A percentile compares a stretch with the other conserved stretches of the same genome.
These are phyloP conservation scores for Timandra comae DNA, from an alignment of 2,888 invertebrate genomes.

Conservation along the genomic window DNA sequence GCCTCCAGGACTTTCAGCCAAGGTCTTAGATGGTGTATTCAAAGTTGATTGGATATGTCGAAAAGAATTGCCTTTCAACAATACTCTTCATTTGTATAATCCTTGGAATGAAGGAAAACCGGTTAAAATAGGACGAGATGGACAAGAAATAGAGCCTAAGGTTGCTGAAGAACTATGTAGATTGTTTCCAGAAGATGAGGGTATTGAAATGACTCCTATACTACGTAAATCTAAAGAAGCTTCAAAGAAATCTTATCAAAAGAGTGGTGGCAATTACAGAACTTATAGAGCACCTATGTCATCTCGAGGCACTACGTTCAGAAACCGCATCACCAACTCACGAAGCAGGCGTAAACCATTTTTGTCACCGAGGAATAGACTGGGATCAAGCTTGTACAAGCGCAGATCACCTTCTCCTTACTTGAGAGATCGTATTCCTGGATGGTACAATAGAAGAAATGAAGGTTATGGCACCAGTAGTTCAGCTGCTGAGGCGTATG, in stretches of 20 bases:
- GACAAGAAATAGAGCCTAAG: constrained; percentile 97
- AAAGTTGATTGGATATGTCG: constrained; percentile 98
- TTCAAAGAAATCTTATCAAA: constrained; percentile 78
- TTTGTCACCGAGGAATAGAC: constrained; percentile 79
- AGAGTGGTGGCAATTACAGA: constrained; percentile 71
- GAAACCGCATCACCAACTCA: constrained; percentile 69
- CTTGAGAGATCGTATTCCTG: constrained; percentile 76
- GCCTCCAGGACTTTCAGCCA: constrained; percentile 94
- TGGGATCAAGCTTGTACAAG: constrained; percentile 71
- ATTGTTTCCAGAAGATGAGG: constrained; percentile 94
- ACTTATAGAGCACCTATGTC: constrained; percentile 67
- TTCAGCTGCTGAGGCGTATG: constrained; percentile 87
- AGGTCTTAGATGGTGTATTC: constrained; percentile 96
- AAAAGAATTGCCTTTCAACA: constrained; percentile 94
- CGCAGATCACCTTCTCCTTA: constrained; percentile 78
- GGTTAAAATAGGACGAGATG: constrained; percentile 99
- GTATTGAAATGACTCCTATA: constrained; percentile 92
- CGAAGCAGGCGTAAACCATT: constrained; percentile 79
- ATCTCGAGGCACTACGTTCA: constrained; percentile 61
- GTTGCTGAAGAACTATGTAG: constrained; percentile 96
- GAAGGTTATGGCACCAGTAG: constrained; percentile 57
- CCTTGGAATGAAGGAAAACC: constrained; percentile 99
- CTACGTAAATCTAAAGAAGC: constrained; percentile 90
- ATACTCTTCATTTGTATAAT: constrained; percentile 95
- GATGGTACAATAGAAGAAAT: constrained; percentile 78